phyloP scores from a whole-genome alignment of 2,888 invertebrate species.

The Pyralis farinalis region DNA sequence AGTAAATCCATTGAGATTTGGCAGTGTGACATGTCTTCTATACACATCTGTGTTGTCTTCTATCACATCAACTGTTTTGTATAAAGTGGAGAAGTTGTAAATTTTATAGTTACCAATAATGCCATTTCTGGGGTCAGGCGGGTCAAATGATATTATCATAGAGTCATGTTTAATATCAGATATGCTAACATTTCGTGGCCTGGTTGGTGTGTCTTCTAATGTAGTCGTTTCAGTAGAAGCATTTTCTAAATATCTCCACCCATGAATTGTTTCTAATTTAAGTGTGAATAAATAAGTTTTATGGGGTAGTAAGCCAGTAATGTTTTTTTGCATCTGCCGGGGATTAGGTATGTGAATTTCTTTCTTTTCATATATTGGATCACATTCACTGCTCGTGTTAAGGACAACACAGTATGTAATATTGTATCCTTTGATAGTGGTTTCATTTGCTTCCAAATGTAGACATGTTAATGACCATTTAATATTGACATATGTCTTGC shows the following conservation, averaged over 20 bases:
- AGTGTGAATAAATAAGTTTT: constrained; percentile 87
- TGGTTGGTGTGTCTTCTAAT: constrained; percentile 83
- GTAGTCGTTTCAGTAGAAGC: constrained; percentile 84
- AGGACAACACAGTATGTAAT: constrained; percentile 87
- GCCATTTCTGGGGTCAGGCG: constrained; percentile 88
- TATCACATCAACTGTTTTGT: constrained; percentile 43
- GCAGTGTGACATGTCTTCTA: constrained; percentile 43
- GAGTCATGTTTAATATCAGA: constrained; percentile 83
- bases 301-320: constrained; percentile 86
- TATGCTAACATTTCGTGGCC: constrained; percentile 82
- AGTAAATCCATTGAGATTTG: constrained; percentile 79
- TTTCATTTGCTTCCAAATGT: constrained; percentile 61
- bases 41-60: constrained; percentile 21
- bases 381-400: constrained; percentile 78
- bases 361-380: constrained; percentile 55
- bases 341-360: constrained; percentile 64
- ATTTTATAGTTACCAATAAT: constrained; percentile 85
- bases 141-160: constrained; percentile 83
- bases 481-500: constrained; percentile 70
- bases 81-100: constrained; percentile 56
- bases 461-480: constrained; percentile 90
- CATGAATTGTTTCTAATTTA: constrained; percentile 77
- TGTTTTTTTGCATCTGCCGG: constrained; percentile 73
- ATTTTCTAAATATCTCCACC: constrained; percentile 59
- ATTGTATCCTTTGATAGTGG: constrained; percentile 86